Percentiles rank a stretch among this genome's conserved stretches.
Conservation (phyloP, 2,888 invertebrate species). For the Drosophila testacea region DNA sequence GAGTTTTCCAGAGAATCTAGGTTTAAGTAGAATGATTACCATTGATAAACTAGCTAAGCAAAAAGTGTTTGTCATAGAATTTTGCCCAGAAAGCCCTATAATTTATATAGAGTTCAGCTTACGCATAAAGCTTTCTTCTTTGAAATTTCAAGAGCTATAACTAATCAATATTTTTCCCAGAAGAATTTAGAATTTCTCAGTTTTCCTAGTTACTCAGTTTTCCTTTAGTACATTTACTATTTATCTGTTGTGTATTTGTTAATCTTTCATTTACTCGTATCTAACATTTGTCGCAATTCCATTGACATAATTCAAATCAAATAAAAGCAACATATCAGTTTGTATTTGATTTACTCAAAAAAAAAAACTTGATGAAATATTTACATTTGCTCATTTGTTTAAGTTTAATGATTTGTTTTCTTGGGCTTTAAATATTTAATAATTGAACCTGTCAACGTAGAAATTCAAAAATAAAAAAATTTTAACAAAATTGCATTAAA, state of each 20-base stretch:
- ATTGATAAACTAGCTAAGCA: not conserved
- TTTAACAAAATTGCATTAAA: slow-evolving; percentile 44
- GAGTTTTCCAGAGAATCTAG: not conserved
- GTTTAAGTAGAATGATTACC: not conserved
- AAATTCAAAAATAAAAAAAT: slow-evolving; percentile 1
- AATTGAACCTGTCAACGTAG: slow-evolving; percentile 19
- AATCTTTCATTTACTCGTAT: not conserved
- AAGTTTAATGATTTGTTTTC: not conserved
- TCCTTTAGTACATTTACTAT: not conserved
- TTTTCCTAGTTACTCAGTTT: not conserved
- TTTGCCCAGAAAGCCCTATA: not conserved
- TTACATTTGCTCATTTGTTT: slow-evolving; percentile 7
- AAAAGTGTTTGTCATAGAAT: not conserved
- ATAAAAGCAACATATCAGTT: not conserved
- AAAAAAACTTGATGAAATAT: not conserved
- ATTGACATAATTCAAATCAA: not conserved
- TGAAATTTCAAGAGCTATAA: not conserved
- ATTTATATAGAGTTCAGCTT: not conserved
- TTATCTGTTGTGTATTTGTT: not conserved
- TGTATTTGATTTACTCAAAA: not conserved
- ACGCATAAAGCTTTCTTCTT: not conserved
- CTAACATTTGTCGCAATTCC: not conserved
- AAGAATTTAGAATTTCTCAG: not conserved
- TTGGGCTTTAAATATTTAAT: slow-evolving; percentile 9
- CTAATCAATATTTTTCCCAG: not conserved